Conservation (phyloP, 2,797 vertebrate genomes). For the Mergus octosetaceus region DNA sequence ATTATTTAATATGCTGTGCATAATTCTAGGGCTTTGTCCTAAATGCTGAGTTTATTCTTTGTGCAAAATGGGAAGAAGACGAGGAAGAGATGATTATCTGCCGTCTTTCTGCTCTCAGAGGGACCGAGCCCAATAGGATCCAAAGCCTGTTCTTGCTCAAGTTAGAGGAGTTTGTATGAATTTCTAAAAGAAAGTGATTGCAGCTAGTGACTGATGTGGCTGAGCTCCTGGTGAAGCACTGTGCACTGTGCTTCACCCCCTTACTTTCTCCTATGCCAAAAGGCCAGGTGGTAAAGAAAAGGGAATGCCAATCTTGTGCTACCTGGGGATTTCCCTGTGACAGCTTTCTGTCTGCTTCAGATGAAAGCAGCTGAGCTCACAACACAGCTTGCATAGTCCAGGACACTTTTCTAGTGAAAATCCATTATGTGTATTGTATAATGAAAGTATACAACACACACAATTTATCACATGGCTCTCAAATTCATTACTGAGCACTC, state of each 20-base stretch:
- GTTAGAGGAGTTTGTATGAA: background rate
- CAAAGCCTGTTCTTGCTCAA: background rate
- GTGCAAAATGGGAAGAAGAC: background rate
- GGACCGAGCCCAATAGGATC: background rate
- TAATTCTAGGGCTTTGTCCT: background rate
- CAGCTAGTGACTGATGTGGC: background rate
- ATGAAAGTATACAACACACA: background rate
- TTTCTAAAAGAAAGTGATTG: background rate
- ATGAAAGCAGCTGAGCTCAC: background rate
- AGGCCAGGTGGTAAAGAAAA: background rate
- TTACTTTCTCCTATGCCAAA: background rate
- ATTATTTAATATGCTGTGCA: background rate
- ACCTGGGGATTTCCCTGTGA: constrained; percentile 21
- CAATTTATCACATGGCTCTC: background rate
- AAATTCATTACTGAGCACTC: constrained; percentile 8
- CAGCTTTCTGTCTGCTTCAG: constrained; percentile 18
- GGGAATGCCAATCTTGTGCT: constrained; percentile 14
- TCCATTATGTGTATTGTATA: background rate
- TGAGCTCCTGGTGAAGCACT: background rate
- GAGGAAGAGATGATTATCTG: background rate
- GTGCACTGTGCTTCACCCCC: background rate
- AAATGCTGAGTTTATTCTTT: background rate
- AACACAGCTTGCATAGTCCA: background rate
- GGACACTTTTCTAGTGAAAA: background rate
- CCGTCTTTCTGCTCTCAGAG: background rate